phyloP scores from a whole-genome alignment of 2,888 invertebrate species.

The Crepidodera aurea region DNA sequence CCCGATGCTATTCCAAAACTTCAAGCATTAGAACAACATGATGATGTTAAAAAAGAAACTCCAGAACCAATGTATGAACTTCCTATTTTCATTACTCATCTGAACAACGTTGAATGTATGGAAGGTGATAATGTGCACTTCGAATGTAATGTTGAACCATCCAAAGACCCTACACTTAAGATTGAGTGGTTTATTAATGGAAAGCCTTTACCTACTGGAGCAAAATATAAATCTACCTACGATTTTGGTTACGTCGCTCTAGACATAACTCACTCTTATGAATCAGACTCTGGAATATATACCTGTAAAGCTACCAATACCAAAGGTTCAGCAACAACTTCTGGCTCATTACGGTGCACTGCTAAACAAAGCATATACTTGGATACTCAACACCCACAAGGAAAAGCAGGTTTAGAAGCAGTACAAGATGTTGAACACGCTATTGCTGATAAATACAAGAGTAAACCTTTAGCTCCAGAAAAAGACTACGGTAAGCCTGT shows the following conservation, averaged over 20 bases:
- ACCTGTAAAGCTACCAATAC: conserved; percentile 89
- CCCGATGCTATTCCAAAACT: conserved; percentile 89
- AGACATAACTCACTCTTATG: conserved; percentile 86
- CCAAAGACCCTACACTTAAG: conserved; percentile 88
- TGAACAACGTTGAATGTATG: conserved; percentile 88
- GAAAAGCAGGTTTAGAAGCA: conserved; percentile 86
- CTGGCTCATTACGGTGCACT: conserved; percentile 86
- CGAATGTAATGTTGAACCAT: conserved; percentile 91
- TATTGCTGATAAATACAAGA: conserved; percentile 74
- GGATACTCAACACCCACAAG: conserved; percentile 96
- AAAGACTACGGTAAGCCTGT: conserved; percentile 83
- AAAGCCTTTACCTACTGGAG: conserved; percentile 84
- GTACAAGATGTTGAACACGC: conserved; percentile 90
- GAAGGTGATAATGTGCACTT: conserved; percentile 91
- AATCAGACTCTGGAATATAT: conserved; percentile 92
- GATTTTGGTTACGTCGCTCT: conserved; percentile 97
- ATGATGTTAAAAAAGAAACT: conserved; percentile 70
- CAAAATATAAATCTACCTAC: conserved; percentile 90
- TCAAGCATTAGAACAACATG: conserved; percentile 84
- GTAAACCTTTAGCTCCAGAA: conserved; percentile 76
- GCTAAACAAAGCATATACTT: conserved; percentile 81
- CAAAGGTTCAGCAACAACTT: conserved; percentile 89
- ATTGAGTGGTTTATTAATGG: conserved; percentile 97
- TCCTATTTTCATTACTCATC: conserved; percentile 88
- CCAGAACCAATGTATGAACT: conserved; percentile 83